These are phyloP conservation scores for Drosophila kambysellisi DNA, from an alignment of 2,888 invertebrate species.

Conservation along the genomic window DNA sequence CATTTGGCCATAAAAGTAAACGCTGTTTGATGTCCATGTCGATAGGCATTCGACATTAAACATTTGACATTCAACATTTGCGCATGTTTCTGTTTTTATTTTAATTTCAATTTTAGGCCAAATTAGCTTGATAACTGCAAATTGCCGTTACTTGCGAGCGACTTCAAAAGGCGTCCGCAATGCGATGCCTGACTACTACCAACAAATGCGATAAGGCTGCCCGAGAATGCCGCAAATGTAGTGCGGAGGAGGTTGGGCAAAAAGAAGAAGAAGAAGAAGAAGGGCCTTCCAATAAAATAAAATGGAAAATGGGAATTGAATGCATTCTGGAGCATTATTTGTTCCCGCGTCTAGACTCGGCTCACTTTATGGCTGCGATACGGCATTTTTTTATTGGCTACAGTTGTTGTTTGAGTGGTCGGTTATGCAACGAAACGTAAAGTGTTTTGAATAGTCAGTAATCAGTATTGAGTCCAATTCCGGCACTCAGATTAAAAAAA, in stretches of 20 bases:
- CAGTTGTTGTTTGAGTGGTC: neutral
- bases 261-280: neutral
- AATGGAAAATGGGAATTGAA: neutral
- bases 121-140: conserved; percentile 15
- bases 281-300: neutral
- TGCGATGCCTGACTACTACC: neutral
- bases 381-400: neutral
- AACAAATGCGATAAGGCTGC: conserved; percentile 36
- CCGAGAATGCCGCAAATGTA: neutral
- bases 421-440: neutral
- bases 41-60: conserved; percentile 17
- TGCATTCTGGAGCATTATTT: neutral
- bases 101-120: conserved; percentile 6
- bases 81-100: conserved; percentile 17
- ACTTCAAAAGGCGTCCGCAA: conserved; percentile 49
- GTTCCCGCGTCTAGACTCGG: neutral
- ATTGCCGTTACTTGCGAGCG: conserved; percentile 3
- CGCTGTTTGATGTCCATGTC: conserved; percentile 1
- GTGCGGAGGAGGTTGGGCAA: neutral
- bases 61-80: conserved; percentile 25
- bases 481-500: neutral
- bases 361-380: neutral
- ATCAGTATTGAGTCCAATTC: neutral
- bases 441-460: neutral
- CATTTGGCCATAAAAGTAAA: neutral